phyloP scores from a whole-genome alignment of 53 echinoderm and acorn worm genomes.

The Holothuria scabra region DNA sequence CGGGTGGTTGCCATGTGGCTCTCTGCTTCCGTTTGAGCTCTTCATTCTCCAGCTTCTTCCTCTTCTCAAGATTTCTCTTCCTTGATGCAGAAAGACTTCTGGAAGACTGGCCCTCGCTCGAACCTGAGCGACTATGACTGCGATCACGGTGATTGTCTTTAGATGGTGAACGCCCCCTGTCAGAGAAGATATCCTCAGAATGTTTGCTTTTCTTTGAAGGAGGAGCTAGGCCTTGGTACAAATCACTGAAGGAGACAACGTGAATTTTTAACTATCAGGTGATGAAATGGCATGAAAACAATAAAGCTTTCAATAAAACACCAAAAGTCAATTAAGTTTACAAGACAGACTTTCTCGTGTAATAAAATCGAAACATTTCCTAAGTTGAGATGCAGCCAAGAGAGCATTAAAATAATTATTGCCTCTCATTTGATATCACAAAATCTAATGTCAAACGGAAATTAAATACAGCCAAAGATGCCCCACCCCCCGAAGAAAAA shows the following conservation, averaged over 20 bases:
- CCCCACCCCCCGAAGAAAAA: too few relatives aligned
- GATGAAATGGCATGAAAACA: too few relatives aligned
- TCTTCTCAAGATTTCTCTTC: constrained; percentile 47
- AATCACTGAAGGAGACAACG: background rate
- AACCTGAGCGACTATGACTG: background rate
- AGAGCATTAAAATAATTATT: too few relatives aligned
- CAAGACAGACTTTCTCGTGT: too few relatives aligned
- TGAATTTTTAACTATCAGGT: too few relatives aligned
- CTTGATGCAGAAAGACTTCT: constrained; percentile 15
- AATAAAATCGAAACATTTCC: too few relatives aligned
- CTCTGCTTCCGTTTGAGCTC: constrained; percentile 56
- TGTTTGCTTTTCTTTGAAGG: constrained; percentile 2
- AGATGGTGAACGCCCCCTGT: background rate
- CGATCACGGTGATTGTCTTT: constrained; percentile 4
- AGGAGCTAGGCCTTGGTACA: constrained; percentile 32
- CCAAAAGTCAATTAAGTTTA: too few relatives aligned
- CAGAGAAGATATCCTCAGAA: constrained; percentile 23
- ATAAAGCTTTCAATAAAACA: too few relatives aligned
- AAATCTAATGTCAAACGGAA: too few relatives aligned
- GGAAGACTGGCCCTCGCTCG: background rate
- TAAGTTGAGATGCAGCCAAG: too few relatives aligned
- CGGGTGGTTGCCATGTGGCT: constrained; percentile 88
- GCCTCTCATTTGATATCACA: too few relatives aligned
- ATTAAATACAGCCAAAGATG: too few relatives aligned
- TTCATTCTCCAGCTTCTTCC: constrained; percentile 54